These are phyloP conservation scores for Drosophila mojavensis DNA, from an alignment of 1,140 invertebrate genomes.

Conservation along the genomic window DNA sequence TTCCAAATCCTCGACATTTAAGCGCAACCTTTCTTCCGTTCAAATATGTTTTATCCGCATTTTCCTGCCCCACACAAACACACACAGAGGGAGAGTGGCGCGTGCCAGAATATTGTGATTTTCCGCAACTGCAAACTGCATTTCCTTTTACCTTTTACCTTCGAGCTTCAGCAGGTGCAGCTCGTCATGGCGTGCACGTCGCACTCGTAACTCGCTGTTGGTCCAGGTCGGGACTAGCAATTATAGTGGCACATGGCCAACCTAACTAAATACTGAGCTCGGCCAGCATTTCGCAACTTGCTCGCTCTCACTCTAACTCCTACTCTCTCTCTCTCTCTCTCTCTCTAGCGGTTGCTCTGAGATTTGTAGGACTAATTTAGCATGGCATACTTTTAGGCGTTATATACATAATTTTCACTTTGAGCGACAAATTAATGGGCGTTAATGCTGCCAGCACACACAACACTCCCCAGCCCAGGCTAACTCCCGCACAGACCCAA, in stretches of 20 bases:
- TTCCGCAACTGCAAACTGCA: conserved; percentile 33
- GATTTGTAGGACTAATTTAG: conserved; percentile 68
- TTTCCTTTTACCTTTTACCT: conserved; percentile 16
- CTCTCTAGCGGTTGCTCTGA: neutral
- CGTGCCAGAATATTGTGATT: conserved; percentile 39
- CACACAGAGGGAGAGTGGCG: conserved; percentile 8
- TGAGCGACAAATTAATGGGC: conserved; percentile 76
- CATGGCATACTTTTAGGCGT: conserved; percentile 70
- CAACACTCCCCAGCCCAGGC: conserved; percentile 6
- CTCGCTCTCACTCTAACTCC: neutral
- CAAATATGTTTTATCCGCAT: conserved; percentile 26
- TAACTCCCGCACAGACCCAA: neutral
- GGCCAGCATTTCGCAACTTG: neutral
- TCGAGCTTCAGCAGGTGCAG: conserved; percentile 2
- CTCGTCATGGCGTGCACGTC: conserved; percentile 24
- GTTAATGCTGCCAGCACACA: conserved; percentile 63
- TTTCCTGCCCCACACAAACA: conserved; percentile 15
- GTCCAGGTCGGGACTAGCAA: conserved; percentile 29
- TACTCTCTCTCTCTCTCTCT: neutral
- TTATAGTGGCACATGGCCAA: conserved; percentile 43
- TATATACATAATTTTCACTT: conserved; percentile 57
- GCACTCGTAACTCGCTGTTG: conserved; percentile 40
- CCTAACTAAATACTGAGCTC: conserved; percentile 18
- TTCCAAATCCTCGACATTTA: conserved; percentile 19
- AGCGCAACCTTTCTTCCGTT: conserved; percentile 33